These are phyloP conservation scores for Heliornis fulica DNA, from an alignment of 2,113 vertebrate genomes.

Conservation along the genomic window DNA sequence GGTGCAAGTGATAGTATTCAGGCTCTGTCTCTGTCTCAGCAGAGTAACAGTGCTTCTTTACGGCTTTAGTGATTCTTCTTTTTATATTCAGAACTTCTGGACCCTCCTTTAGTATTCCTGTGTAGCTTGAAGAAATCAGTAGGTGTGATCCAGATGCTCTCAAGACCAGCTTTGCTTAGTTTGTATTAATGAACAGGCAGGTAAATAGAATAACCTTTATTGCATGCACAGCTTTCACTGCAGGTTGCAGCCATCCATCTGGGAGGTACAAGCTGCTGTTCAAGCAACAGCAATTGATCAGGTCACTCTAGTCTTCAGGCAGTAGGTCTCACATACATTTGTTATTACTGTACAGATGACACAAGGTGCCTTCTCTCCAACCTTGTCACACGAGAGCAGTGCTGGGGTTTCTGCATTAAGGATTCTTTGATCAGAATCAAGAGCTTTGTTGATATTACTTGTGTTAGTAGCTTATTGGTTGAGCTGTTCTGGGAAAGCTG, in stretches of 20 bases:
- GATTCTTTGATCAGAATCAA: neutral
- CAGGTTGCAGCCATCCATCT: neutral
- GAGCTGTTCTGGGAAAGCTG: neutral
- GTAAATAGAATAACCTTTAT: neutral
- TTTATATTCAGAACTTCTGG: neutral
- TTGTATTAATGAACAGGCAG: no score
- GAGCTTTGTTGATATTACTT: neutral
- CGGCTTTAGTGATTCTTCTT: neutral
- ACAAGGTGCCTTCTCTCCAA: neutral
- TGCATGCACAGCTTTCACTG: neutral
- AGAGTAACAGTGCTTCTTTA: neutral
- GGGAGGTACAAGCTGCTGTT: neutral
- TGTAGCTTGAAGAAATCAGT: neutral
- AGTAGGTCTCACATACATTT: neutral
- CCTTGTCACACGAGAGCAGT: neutral
- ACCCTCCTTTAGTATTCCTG: neutral
- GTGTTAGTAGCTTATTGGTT: neutral
- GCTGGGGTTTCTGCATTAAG: neutral
- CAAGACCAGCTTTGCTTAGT: neutral
- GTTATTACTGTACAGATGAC: no score
- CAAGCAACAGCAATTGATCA: fast-evolving
- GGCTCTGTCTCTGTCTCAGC: neutral
- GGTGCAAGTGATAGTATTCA: neutral
- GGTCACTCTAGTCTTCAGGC: neutral
- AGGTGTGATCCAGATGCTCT: neutral